Base-by-base conservation (phyloP, 2,113 vertebrate genomes). In the Indri indri region DNA sequence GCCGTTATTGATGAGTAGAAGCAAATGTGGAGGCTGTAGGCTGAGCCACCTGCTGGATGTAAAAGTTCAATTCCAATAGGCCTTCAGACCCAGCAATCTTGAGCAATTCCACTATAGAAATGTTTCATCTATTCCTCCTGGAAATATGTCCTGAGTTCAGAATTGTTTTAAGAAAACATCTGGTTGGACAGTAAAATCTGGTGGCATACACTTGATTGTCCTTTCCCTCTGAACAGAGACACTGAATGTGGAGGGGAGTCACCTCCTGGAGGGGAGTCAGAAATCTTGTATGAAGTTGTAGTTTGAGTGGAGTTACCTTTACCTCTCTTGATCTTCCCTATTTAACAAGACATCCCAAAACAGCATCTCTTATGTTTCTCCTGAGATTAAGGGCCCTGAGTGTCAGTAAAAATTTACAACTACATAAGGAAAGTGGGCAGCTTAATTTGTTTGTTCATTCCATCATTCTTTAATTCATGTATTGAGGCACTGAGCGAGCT, bases 371-470 rank as follows among this genome's bases (percentile, higher is more conserved):
- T 91, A 93, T 40, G 37, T 47, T 94, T 91, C 79, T 97, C 25
- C 50, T 86, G 52, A 90, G 42, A 93, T 79, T n/a, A 90, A 27
- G 32, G 17, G 13, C 37, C 63, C 86, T 50, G 79, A 83, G 27
- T 23, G 20, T 86, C 70, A 70, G 40, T 71, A 50, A 88, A 94
- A 88, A 79, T 54, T 80, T 91, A 90, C 54, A 95, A 79, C 20
- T 84, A 59, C 50, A 20, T 76, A 90, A 90, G 32, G 23, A 70
- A 68, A 96, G 37, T 74, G 37, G 9, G 40, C 40, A 95, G 34
- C 25, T 90, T 81, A 80, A 59, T 70, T 93, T 85, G 61, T 91
- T 95, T 47, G 17, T 65, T 95, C 57, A 95, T 66, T 54, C n/a
- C 17, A 74, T 79, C 57, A 57, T 94, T 88, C 30, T 9, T 95